Percentiles rank a stretch among this genome's conserved stretches.
phyloP scores from a whole-genome alignment of 1,140 invertebrate genomes.

The Lysiphlebus fabarum region DNA sequence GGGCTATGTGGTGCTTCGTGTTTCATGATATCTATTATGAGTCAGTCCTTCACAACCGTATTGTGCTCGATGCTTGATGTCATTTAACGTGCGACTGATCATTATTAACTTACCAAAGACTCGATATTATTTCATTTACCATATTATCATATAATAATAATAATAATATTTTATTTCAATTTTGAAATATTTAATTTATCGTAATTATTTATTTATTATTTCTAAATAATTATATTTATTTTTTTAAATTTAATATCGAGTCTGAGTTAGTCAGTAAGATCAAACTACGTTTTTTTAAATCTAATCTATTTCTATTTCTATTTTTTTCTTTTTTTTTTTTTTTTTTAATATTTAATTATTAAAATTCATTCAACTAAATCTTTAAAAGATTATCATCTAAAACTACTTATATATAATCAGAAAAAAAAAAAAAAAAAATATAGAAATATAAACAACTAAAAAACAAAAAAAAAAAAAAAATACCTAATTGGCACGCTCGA shows the following conservation, averaged over 20 bases:
- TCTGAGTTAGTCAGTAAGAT: neutral
- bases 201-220: neutral
- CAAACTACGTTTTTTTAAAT: no score
- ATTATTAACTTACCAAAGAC: conserved; percentile 25
- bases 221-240: neutral
- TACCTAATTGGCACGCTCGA: conserved; percentile 29
- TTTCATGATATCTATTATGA: conserved; percentile 40
- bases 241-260: neutral
- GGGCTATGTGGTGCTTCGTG: conserved; percentile 90
- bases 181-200: neutral
- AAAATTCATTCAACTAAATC: no score
- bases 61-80: conserved; percentile 34
- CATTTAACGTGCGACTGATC: conserved; percentile 34
- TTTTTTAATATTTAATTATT: no score
- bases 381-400: no score
- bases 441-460: conserved; percentile 8
- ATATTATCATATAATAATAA: no score
- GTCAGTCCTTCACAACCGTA: conserved; percentile 31
- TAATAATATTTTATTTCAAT: no score
- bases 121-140: conserved; percentile 17
- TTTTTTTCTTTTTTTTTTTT: no score
- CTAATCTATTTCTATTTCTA: no score
- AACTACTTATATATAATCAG: no score
- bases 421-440: no score
- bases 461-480: neutral